These are phyloP conservation scores for Sebastiscus tertius DNA, from an alignment of 2,797 vertebrate species.

Conservation along the genomic window DNA sequence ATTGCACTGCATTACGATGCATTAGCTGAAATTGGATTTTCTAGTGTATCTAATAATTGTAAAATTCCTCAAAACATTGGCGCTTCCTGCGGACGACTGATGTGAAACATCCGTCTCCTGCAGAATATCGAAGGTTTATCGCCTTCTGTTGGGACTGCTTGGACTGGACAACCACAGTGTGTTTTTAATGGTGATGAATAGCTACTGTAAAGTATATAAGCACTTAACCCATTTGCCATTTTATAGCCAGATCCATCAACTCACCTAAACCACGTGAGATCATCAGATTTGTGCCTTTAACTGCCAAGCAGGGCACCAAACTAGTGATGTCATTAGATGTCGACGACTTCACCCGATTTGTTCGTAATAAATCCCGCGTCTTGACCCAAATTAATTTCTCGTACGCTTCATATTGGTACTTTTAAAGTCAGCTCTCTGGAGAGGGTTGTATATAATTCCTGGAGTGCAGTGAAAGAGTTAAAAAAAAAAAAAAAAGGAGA, in stretches of 20 bases:
- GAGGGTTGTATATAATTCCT: slow-evolving; percentile 51
- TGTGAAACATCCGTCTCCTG: slow-evolving; percentile 70
- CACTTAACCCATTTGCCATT: slow-evolving; percentile 72
- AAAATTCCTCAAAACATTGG: slow-evolving; percentile 23
- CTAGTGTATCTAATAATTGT: slow-evolving; percentile 31
- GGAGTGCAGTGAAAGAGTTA: slow-evolving; percentile 45
- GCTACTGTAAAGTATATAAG: slow-evolving; percentile 71
- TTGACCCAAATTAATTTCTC: slow-evolving; percentile 36
- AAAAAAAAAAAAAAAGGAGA: slow-evolving; percentile 13
- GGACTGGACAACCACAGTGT: slow-evolving; percentile 46
- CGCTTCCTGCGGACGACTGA: slow-evolving; percentile 54
- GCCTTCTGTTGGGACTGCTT: slow-evolving; percentile 55
- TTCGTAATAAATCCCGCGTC: slow-evolving; percentile 24
- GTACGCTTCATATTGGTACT: slow-evolving; percentile 53
- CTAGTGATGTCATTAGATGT: slow-evolving; percentile 76
- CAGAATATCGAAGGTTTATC: slow-evolving; percentile 19
- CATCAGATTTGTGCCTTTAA: slow-evolving; percentile 81
- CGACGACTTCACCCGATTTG: slow-evolving; percentile 45
- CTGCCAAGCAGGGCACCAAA: slow-evolving; percentile 83
- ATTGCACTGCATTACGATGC: slow-evolving; percentile 47
- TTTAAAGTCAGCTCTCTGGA: slow-evolving; percentile 36
- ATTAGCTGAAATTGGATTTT: slow-evolving; percentile 53
- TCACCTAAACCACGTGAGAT: slow-evolving; percentile 67
- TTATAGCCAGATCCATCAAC: slow-evolving; percentile 57
- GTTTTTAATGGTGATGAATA: slow-evolving; percentile 63